Percentiles rank a stretch among this genome's conserved stretches.
Evolutionary conservation across 2,113 vertebrate genomes (phyloP).

Genomic region (Dasyornis broadbenti): DNA sequence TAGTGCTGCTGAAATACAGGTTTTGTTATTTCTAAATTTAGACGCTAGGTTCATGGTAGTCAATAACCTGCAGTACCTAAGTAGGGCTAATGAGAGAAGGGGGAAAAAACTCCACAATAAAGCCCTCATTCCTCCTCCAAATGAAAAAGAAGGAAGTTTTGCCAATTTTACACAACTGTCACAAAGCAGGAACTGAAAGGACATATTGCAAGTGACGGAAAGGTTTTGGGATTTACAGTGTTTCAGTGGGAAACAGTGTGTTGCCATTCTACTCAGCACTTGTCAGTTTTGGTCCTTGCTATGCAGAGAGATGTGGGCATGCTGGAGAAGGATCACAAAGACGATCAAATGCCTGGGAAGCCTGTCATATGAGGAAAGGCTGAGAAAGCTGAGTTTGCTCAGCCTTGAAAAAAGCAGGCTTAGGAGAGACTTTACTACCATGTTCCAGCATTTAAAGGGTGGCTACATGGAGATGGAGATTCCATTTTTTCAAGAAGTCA

Average conservation of each 20-base stretch:
- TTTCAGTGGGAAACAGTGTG: background rate
- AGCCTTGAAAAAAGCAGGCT: background rate
- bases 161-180: background rate
- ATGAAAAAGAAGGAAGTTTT: background rate
- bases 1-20: background rate
- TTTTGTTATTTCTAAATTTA: background rate
- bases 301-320: background rate
- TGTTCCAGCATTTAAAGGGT: background rate
- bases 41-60: background rate
- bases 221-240: background rate
- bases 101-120: fast-evolving
- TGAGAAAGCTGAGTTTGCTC: background rate
- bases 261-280: background rate
- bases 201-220: background rate
- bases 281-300: background rate
- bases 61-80: background rate
- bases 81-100: background rate
- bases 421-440: background rate
- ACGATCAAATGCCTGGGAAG: background rate
- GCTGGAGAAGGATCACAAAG: background rate
- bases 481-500: background rate
- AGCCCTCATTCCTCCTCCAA: fast-evolving
- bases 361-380: background rate
- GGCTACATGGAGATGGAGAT: background rate
- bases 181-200: background rate